Base-by-base conservation (phyloP, 92 coral and sea anemone genomes). In the Epizoanthus rinbou region DNA sequence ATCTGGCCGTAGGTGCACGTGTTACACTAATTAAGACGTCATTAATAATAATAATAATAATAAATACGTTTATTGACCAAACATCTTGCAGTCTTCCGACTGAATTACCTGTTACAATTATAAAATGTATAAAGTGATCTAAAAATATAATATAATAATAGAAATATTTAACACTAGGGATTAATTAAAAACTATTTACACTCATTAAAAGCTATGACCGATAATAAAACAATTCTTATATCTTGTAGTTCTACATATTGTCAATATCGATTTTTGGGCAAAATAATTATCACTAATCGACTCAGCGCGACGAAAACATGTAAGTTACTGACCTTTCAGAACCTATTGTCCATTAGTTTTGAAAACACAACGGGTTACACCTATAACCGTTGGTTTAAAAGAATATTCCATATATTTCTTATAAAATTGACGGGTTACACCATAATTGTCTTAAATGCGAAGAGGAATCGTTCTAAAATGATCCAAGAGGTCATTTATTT, bases 261-360 rank as follows among this genome's bases (percentile, higher is more conserved):
- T 65, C 2, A 28, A 28, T 28, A 28, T 28, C 31, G 31, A 28
- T 41, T 65, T 65, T 65, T 25, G 35, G 70, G 24, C 70, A 65
- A 65, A 65, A 65, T 24, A 21, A 65, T 13, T 41, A 65, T 65
- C 28, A 65, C 70, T 41, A 65, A 24, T 65, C 70, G 70, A 65
- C 70, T 65, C 70, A 65, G 70, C 43, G 70, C 35, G 35, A 24
- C 35, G 28, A 65, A n/a, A 65, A 65, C 70, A 65, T 65, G 70
- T 24, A 65, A 65, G 70, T 65, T 19, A 65, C 70, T 65, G 70
- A 65, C 70, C 70, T 65, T 65, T 65, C 70, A 65, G 70, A 65
- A 65, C 35, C 24, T 65, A 8, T 31, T 65, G 70, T 65, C 43
- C 70, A 19, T 65, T 65, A 65, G 24, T 65, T 65, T 21, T 65